These are phyloP conservation scores for Vipera latastei DNA, from an alignment of 2,797 vertebrate genomes.

Conservation along the genomic window DNA sequence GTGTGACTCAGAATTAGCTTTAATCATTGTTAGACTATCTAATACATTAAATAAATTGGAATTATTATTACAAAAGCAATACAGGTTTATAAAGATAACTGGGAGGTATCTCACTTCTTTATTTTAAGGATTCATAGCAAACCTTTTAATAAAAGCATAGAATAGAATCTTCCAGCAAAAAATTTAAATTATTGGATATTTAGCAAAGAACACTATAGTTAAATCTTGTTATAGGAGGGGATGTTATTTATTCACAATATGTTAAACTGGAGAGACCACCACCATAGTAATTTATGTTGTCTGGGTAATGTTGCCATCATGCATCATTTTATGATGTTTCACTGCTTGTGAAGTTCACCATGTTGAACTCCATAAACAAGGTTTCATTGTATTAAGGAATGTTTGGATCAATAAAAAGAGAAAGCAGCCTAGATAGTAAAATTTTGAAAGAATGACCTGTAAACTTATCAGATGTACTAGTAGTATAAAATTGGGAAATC, in stretches of 20 bases:
- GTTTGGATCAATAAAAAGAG: neutral
- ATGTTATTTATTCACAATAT: neutral
- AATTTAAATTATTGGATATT: neutral
- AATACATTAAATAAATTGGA: neutral
- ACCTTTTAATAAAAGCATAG: neutral
- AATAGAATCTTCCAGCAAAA: neutral
- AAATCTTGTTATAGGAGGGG: neutral
- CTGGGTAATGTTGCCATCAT: neutral
- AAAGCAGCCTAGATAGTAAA: neutral
- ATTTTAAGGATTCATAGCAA: neutral
- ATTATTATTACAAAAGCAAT: neutral
- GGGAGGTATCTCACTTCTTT: neutral
- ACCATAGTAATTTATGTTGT: neutral
- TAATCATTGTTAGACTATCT: neutral
- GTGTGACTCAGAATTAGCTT: neutral
- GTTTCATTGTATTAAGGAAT: neutral
- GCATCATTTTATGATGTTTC: neutral
- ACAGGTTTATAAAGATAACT: neutral
- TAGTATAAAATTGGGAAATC: neutral
- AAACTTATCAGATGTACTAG: neutral
- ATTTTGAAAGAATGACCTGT: neutral
- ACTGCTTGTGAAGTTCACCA: neutral
- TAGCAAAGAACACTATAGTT: neutral
- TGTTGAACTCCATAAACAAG: neutral
- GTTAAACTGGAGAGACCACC: neutral